Conservation (phyloP, 2,888 invertebrate species). For the Sycophila texana region DNA sequence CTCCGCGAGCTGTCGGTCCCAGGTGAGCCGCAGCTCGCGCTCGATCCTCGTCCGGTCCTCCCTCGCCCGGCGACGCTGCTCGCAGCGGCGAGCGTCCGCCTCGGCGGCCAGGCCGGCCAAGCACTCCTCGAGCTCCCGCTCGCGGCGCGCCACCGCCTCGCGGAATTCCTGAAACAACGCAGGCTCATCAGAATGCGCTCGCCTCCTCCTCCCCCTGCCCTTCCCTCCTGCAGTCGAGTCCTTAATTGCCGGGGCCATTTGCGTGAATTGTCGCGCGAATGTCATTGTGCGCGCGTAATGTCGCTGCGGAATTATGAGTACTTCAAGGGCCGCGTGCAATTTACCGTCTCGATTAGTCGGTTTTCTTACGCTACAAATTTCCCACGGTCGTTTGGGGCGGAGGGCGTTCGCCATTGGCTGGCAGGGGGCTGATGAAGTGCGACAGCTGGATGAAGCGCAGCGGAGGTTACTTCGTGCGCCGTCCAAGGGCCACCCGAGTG, state of each 20-base stretch:
- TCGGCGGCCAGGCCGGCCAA: slow-evolving; percentile 47
- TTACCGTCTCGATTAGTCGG: no score
- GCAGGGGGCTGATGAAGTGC: no score
- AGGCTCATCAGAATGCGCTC: neutral
- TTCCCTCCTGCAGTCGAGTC: no score
- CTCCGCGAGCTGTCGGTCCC: slow-evolving; percentile 52
- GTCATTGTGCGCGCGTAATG: neutral
- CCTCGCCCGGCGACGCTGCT: neutral
- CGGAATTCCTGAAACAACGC: slow-evolving; percentile 43
- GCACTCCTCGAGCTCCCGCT: slow-evolving; percentile 44
- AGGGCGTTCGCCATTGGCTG: no score
- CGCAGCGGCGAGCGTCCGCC: slow-evolving; percentile 39
- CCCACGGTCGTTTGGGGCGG: no score
- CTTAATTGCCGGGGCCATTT: neutral
- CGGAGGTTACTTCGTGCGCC: no score
- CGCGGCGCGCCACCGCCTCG: slow-evolving; percentile 42
- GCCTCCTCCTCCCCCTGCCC: no score
- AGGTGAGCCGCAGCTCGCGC: slow-evolving; percentile 35
- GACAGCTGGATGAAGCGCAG: no score
- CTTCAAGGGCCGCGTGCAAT: no score
- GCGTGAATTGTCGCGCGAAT: neutral
- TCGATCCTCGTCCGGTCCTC: neutral
- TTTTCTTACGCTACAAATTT: no score
- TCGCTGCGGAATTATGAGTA: neutral
- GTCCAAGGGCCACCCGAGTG: no score